Evolutionary conservation across 37 sponge, comb jelly and placozoan species (phyloP).

Genomic region (Aplysina aerophoba): DNA sequence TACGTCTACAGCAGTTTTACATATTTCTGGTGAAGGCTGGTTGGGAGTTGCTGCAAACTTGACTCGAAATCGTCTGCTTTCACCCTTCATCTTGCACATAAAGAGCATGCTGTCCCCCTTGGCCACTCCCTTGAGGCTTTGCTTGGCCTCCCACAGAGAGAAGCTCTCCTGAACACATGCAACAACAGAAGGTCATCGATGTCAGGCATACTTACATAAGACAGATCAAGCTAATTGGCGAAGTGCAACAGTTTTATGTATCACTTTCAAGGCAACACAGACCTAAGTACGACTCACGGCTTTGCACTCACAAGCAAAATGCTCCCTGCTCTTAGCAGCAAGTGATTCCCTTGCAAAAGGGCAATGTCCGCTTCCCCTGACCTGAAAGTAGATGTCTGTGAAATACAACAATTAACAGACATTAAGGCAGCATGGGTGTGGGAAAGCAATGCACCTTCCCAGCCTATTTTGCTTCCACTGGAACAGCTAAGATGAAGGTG

Average conservation of each 20-base stretch:
- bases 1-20: slow-evolving; percentile 35
- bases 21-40: slow-evolving; percentile 45
- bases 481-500: too few species aligned
- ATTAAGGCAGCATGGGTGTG: too few species aligned
- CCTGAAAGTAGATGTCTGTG: slow-evolving; percentile 1
- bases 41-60: slow-evolving; percentile 49
- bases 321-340: slow-evolving; percentile 6
- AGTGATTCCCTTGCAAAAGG: slow-evolving; percentile 33
- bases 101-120: slow-evolving; percentile 89
- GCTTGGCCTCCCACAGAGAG: slow-evolving; percentile 77
- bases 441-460: too few species aligned
- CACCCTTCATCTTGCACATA: slow-evolving; percentile 58
- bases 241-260: too few species aligned
- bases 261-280: too few species aligned
- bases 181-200: too few species aligned
- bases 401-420: neutral
- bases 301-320: slow-evolving; percentile 12
- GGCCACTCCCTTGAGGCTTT: slow-evolving; percentile 74
- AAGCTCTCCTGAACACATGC: slow-evolving; percentile 79
- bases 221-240: too few species aligned
- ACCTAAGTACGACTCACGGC: too few species aligned
- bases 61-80: slow-evolving; percentile 65
- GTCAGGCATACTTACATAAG: too few species aligned
- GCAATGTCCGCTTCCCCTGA: neutral
- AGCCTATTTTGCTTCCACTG: too few species aligned